phyloP scores from a whole-genome alignment of 2,113 vertebrate species.

The Canis aureus region DNA sequence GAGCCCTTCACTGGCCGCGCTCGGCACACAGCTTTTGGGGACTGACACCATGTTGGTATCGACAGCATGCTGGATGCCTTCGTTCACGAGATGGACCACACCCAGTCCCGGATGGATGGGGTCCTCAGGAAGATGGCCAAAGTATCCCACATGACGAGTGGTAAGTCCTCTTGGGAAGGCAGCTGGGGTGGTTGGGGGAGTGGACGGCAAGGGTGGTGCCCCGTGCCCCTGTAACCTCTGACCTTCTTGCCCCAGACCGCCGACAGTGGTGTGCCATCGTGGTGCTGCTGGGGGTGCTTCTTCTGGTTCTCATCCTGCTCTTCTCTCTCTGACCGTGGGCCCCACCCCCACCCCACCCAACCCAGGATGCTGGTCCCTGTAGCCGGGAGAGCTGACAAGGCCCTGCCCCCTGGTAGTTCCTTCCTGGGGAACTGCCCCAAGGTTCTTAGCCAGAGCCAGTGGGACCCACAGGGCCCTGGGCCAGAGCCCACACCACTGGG shows the following conservation, averaged over 20 bases:
- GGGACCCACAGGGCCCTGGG: neutral
- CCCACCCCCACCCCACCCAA: neutral
- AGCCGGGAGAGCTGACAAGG: neutral
- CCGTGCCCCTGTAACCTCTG: neutral
- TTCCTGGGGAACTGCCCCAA: neutral
- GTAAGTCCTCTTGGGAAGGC: constrained; percentile 79
- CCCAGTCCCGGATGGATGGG: constrained; percentile 90
- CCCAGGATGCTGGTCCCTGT: neutral
- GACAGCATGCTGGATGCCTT: constrained; percentile 90
- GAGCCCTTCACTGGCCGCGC: accelerated
- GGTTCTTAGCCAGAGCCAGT: neutral
- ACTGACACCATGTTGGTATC: neutral
- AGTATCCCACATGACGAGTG: constrained; percentile 91
- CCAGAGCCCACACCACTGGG: neutral
- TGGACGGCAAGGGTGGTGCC: too few species aligned
- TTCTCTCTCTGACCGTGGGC: constrained; percentile 85
- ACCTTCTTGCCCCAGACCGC: constrained; percentile 82
- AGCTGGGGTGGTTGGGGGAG: accelerated
- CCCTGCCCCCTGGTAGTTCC: neutral
- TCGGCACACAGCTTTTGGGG: neutral
- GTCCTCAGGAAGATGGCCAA: constrained; percentile 92
- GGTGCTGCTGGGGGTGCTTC: constrained; percentile 86
- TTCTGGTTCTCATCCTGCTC: constrained; percentile 89
- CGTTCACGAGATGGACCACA: constrained; percentile 91
- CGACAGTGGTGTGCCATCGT: constrained; percentile 91